Percentiles rank a stretch among this genome's conserved stretches.
These are phyloP conservation scores for Pycnonotus jocosus DNA, from an alignment of 2,113 vertebrate genomes.

Conservation along the genomic window DNA sequence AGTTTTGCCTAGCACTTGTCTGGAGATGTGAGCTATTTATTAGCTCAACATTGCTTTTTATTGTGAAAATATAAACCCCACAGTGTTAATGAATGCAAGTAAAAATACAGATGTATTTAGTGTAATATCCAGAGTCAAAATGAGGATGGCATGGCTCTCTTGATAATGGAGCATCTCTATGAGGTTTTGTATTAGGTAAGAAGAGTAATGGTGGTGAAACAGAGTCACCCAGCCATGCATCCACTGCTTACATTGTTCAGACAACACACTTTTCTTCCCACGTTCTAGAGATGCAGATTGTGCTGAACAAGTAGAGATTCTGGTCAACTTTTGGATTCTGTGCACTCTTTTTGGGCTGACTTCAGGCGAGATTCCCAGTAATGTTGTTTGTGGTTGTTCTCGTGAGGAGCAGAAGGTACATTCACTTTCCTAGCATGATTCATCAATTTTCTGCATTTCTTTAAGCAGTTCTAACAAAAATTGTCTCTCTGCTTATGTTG, in stretches of 20 bases:
- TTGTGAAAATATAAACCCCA: not conserved
- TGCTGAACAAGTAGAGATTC: not conserved
- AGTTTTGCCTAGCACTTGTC: not conserved
- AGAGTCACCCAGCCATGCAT: not conserved
- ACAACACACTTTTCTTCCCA: not conserved
- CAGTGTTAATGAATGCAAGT: not conserved
- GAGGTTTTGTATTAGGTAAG: not conserved
- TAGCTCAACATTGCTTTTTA: not conserved
- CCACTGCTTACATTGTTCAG: not conserved
- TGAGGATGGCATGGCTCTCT: not conserved
- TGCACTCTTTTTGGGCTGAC: not conserved
- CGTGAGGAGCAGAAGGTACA: not conserved
- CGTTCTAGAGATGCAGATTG: not conserved
- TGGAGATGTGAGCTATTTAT: not conserved
- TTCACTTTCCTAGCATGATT: not conserved
- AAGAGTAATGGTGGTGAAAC: not conserved
- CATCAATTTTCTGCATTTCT: not conserved
- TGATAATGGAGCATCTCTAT: not conserved
- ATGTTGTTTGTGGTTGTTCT: not conserved
- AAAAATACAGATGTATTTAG: not conserved
- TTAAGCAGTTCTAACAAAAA: not conserved
- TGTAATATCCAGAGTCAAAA: not conserved
- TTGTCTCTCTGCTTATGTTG: not conserved
- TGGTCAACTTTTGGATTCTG: not conserved
- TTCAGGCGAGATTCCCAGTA: not conserved